Evolutionary conservation across 2,888 invertebrate genomes (phyloP).

Genomic region (Orthosia gracilis): DNA sequence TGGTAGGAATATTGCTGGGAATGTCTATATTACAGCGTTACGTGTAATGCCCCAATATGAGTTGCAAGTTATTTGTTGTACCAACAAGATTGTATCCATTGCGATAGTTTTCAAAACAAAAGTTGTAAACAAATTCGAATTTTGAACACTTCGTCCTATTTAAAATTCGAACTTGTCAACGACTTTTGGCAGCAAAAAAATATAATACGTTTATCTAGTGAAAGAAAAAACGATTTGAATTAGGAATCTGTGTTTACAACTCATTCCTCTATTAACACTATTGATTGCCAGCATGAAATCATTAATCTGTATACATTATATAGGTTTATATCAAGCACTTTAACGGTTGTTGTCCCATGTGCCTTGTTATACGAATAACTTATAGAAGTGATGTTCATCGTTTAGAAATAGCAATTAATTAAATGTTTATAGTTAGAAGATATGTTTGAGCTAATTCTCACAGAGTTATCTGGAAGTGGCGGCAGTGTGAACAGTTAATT

Average conservation of each 20-base stretch:
- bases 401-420: conserved; percentile 3
- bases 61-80: conserved; percentile 40
- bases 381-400: neutral
- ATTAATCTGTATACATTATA: neutral
- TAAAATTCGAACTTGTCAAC: neutral
- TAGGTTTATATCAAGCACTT: conserved; percentile 15
- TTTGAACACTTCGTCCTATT: neutral
- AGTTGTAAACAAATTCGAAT: too few relatives aligned
- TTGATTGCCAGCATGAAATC: neutral
- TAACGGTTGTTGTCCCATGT: neutral
- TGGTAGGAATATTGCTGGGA: too few relatives aligned
- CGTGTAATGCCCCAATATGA: conserved; percentile 35
- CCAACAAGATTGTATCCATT: conserved; percentile 43
- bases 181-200: neutral
- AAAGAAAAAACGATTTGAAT: too few relatives aligned
- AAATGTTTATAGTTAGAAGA: neutral
- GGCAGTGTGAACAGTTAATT: neutral
- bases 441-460: conserved; percentile 9
- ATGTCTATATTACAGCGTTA: too few relatives aligned
- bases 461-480: neutral
- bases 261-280: neutral
- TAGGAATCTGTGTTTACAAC: neutral
- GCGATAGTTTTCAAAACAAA: conserved; percentile 23
- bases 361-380: conserved; percentile 8
- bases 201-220: too few relatives aligned